Base-by-base conservation (phyloP, 2,113 vertebrate genomes). In the Edolisoma coerulescens region DNA sequence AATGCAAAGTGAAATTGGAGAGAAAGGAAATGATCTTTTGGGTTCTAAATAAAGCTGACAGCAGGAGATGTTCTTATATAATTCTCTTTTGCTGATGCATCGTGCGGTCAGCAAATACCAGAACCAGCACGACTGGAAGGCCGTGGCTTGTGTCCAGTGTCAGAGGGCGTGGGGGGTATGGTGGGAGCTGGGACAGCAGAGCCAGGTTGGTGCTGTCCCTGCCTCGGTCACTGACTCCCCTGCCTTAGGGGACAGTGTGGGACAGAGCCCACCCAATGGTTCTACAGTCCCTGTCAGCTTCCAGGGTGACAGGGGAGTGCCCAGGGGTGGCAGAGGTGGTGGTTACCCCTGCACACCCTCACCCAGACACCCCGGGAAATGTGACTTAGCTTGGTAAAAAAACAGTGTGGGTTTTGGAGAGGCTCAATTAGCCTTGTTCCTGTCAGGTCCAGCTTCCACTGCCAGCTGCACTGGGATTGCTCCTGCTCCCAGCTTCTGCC, bases 151-250 rank as follows among this genome's bases (percentile, higher is more conserved):
- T 42, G 65, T 13, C 52, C 23, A 4, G 33, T 11, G 23, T 35
- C 0, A 0, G 54, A 20, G 28, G 63, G 22, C 0, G 9, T 18
- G 28, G 8, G 41, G 32, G 37, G 20, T 5, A 1, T 0, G 1
- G 47, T 27, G 35, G 67, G 44, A 57, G 39, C 67, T 67, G 60
- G 21, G n/a, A 17, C 10, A 20, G 6, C 1, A 5, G 13, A 50
- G 24, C 19, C 33, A 41, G 41, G 8, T 2, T 4, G 33, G 28
- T 57, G 65, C 50, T 87, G 50, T 53, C 33, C 32, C 39, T 71
- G 11, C 0, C n/a, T 67, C 0, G 0, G 53, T 16, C 41, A 14
- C 67, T 69, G 75, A 9, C 16, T 8, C 20, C 18, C 39, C 32
- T 37, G 27, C 74, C 39, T n/a, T 0, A 0, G 61, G 67, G 44